Percentiles rank a stretch among this genome's conserved stretches.
Evolutionary conservation across 2,797 vertebrate species (phyloP).

Genomic region (Chromis chromis): DNA sequence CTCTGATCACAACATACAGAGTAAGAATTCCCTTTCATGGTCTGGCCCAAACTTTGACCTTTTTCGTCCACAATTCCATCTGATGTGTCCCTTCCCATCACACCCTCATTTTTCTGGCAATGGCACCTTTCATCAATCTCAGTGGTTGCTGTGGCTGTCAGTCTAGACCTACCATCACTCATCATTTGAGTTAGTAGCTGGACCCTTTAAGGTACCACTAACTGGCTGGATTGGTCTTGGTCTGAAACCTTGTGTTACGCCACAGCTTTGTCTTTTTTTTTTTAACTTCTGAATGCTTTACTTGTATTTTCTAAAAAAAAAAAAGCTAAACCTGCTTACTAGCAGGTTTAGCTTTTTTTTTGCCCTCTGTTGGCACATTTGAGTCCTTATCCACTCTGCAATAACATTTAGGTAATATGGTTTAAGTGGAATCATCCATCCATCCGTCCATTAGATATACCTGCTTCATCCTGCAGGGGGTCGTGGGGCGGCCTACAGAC

Average conservation of each 20-base stretch:
- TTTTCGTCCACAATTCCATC: slow-evolving; percentile 50
- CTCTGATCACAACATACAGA: slow-evolving; percentile 39
- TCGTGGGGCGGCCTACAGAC: no score
- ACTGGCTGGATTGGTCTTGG: neutral
- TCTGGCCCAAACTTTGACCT: slow-evolving; percentile 54
- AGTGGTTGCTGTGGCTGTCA: slow-evolving; percentile 40
- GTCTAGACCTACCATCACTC: slow-evolving; percentile 35
- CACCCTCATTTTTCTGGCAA: slow-evolving; percentile 50
- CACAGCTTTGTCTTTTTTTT: neutral
- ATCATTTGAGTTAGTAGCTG: slow-evolving; percentile 41
- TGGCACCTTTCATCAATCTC: slow-evolving; percentile 56
- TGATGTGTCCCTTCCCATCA: slow-evolving; percentile 50
- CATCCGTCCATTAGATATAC: no score
- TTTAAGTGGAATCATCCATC: neutral
- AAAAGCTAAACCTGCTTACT: neutral
- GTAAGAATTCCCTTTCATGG: slow-evolving; percentile 47
- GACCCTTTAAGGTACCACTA: neutral
- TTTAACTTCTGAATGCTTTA: neutral
- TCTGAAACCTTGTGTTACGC: slow-evolving; percentile 1
- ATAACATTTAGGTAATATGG: neutral
- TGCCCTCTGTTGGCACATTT: neutral
- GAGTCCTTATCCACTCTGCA: neutral
- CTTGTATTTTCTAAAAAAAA: neutral
- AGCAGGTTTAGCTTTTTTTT: no score
- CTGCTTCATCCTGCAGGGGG: no score